These are phyloP conservation scores for Atta texana DNA, from an alignment of 1,140 invertebrate genomes.

Conservation along the genomic window DNA sequence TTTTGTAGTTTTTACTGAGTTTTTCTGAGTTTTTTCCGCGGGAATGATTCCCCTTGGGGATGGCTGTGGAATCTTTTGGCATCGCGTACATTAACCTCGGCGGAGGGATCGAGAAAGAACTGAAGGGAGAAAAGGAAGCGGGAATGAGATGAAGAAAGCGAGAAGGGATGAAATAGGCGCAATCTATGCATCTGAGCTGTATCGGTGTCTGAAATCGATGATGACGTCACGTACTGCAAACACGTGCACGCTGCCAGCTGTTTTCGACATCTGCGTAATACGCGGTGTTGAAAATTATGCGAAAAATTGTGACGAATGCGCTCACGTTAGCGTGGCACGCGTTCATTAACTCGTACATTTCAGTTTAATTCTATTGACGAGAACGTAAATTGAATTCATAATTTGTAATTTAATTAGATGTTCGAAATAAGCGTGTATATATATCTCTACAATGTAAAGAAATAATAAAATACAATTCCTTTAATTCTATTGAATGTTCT, in stretches of 20 bases:
- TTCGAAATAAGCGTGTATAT: background rate
- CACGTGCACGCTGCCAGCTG: constrained; percentile 68
- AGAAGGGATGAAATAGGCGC: constrained; percentile 50
- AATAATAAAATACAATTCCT: background rate
- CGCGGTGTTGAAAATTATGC: constrained; percentile 60
- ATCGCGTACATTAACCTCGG: constrained; percentile 21
- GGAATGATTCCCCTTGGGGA: constrained; percentile 42
- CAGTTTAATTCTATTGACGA: background rate
- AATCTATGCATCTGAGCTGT: constrained; percentile 71
- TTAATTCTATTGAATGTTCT: background rate
- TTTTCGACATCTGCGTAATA: constrained; percentile 74
- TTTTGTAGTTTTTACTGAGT: background rate
- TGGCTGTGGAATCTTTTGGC: constrained; percentile 35
- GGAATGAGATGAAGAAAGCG: background rate
- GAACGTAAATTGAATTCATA: background rate
- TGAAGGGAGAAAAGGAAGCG: background rate
- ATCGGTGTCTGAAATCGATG: constrained; percentile 51
- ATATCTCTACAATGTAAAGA: background rate
- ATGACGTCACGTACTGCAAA: constrained; percentile 62
- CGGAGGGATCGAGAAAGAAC: constrained; percentile 6
- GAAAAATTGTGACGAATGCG: constrained; percentile 53
- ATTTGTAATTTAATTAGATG: background rate
- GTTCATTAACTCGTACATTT: constrained; percentile 16
- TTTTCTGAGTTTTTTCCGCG: constrained; percentile 44
- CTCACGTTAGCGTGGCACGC: constrained; percentile 23